phyloP scores from a whole-genome alignment of 2,113 vertebrate genomes.

The Shinisaurus crocodilurus region DNA sequence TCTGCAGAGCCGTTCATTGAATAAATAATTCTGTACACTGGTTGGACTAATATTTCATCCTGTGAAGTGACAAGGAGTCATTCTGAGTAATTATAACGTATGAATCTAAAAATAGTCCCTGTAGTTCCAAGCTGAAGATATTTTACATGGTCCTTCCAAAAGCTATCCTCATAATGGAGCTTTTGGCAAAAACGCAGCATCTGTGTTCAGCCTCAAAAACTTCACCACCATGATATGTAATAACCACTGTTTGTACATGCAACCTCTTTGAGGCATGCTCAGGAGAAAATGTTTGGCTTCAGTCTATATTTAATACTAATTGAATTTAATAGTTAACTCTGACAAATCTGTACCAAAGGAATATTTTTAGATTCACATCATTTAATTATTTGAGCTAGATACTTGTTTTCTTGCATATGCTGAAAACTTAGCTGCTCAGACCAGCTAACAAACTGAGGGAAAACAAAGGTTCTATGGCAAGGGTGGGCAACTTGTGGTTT shows the following conservation, averaged over 20 bases:
- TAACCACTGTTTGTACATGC: neutral
- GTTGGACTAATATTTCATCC: neutral
- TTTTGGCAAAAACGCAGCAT: neutral
- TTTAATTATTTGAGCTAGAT: neutral
- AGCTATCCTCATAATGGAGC: neutral
- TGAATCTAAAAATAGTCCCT: neutral
- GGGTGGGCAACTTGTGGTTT: too few species aligned
- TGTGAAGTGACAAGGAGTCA: neutral
- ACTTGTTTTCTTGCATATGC: neutral
- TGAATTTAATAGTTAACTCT: neutral
- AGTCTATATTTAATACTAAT: neutral
- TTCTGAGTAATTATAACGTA: slow-evolving; percentile 24
- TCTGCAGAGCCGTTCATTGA: neutral
- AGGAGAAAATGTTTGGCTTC: neutral
- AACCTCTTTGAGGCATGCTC: neutral
- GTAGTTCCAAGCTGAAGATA: slow-evolving; percentile 23
- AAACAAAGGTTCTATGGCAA: too few species aligned
- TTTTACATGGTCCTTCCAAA: slow-evolving; percentile 27
- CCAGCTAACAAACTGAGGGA: neutral
- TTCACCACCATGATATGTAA: neutral
- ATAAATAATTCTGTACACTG: neutral
- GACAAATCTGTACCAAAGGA: neutral
- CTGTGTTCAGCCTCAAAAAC: neutral
- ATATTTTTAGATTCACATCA: neutral
- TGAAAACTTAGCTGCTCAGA: neutral